These are phyloP conservation scores for Chloromyia formosa DNA, from an alignment of 2,888 invertebrate genomes.

Conservation along the genomic window DNA sequence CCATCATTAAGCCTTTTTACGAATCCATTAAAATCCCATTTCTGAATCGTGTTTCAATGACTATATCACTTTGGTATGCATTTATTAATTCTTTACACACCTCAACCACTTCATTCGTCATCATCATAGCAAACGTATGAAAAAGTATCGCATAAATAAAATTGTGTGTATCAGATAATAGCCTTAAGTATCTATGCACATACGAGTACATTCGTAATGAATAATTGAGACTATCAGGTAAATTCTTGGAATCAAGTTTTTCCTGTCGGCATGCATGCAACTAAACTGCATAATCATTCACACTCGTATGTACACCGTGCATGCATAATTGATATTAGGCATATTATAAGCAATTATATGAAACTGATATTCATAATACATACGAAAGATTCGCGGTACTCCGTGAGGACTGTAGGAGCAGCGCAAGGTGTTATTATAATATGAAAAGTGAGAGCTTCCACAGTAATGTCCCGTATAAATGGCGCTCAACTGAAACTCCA, in stretches of 20 bases:
- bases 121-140: background rate
- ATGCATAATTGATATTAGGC: constrained; percentile 10
- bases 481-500: background rate
- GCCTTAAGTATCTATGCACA: no score
- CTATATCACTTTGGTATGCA: constrained; percentile 3
- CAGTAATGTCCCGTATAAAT: no score
- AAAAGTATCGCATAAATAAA: constrained; percentile 3
- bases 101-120: background rate
- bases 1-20: background rate
- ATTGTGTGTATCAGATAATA: constrained; percentile 2
- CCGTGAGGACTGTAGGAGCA: background rate
- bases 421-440: background rate
- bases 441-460: constrained; percentile 39
- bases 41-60: background rate
- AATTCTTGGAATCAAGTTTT: constrained; percentile 40
- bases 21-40: background rate
- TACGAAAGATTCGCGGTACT: background rate
- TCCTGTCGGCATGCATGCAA: constrained; percentile 30
- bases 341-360: background rate
- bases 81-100: constrained; percentile 6
- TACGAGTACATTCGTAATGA: no score
- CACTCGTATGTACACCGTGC: background rate
- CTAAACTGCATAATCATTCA: constrained; percentile 11
- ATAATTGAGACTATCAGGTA: background rate
- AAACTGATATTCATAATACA: background rate